A percentile compares a stretch with the other conserved stretches of the same genome.
phyloP scores from a whole-genome alignment of 1,140 invertebrate species.

The Pseudachorutes palmiensis region DNA sequence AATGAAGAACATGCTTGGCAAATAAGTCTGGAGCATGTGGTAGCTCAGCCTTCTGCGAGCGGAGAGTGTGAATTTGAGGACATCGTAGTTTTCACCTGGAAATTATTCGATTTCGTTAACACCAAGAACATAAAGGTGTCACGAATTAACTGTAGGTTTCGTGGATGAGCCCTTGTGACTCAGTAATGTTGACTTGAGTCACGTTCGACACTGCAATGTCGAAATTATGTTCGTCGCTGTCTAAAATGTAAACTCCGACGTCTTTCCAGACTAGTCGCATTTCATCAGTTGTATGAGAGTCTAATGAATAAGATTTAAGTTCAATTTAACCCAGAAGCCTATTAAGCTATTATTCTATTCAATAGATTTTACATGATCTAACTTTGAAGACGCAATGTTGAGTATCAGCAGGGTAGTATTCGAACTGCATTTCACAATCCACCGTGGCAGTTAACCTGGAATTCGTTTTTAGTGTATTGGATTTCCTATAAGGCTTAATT shows the following conservation, averaged over 20 bases:
- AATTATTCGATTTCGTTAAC: background rate
- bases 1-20: conserved; percentile 55
- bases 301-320: background rate
- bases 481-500: background rate
- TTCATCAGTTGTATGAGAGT: background rate
- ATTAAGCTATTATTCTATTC: no score
- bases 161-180: no score
- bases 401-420: conserved; percentile 19
- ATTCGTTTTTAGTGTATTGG: background rate
- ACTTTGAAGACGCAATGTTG: conserved; percentile 8
- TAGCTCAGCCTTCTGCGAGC: conserved; percentile 52
- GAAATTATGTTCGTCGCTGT: background rate
- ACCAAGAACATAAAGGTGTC: no score
- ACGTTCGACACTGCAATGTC: background rate
- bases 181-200: background rate
- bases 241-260: conserved; percentile 2
- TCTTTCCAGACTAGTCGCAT: background rate
- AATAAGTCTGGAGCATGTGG: conserved; percentile 54
- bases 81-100: conserved; percentile 12
- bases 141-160: no score
- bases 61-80: conserved; percentile 41
- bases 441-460: conserved; percentile 1
- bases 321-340: background rate
- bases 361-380: conserved; percentile 14
- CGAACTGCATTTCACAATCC: conserved; percentile 13